Base-by-base conservation (phyloP, 2,888 invertebrate genomes). In the Clanis bilineata region DNA sequence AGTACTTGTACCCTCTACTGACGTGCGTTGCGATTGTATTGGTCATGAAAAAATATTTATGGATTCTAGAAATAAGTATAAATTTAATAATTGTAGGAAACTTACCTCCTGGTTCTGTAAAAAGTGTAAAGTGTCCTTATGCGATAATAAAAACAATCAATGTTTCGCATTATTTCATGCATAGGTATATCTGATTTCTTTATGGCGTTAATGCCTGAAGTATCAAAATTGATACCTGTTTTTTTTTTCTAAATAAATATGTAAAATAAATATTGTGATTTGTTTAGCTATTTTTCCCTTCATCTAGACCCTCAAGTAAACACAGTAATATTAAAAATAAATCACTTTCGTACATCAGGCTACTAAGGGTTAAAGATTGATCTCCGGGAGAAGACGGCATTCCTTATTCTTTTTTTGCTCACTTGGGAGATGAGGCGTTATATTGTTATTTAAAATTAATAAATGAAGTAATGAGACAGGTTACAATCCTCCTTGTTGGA, bases 121-220 rank as follows among this genome's bases (percentile, higher is more conserved):
- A 69, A 76, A 76, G 60, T 73, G 72, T 66, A 72, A 72, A 69
- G 71, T 77, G 54, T 73, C 70, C 44, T 69, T 75, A 69, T 73
- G 74, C 64, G 69, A 74, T 68, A 74, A 70, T 67, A 73, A 72
- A 76, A 73, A 74, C 64, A 74, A 74, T 57, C 67, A 64, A 68
- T 76, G 73, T 75, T 76, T 74, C 67, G 69, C 72, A 71, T 72
- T 73, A 71, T 72, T 64, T 65, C 66, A 63, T 62, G 67, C 70
- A 66, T 71, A 72, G 66, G 69, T 67, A 69, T 66, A 63, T 64
- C 54, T 62, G 66, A 69, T 47, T 47, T 72, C 62, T 66, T 69
- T 68, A 71, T 70, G 66, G 66, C 65, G 39, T 57, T 71, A 71
- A 69, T 71, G 71, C 67, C 71, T 73, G 69, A 70, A 73, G 70